Percentiles rank a stretch among this genome's conserved stretches.
phyloP scores from a whole-genome alignment of 2,888 invertebrate species.

The Sialis lutaria region DNA sequence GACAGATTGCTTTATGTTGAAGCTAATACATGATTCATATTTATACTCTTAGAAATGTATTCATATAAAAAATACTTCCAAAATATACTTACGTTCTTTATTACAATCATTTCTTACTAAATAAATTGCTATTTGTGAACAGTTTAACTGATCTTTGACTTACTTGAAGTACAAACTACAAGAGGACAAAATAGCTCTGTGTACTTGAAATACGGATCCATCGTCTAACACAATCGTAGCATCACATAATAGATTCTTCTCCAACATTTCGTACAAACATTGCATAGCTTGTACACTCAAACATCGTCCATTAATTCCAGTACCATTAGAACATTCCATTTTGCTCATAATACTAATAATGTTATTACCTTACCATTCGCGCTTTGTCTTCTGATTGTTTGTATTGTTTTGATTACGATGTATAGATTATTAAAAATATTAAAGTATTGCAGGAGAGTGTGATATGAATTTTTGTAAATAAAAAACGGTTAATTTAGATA shows the following conservation, averaged over 20 bases:
- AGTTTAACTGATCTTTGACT: constrained; percentile 12
- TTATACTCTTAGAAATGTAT: neutral
- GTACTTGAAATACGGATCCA: constrained; percentile 65
- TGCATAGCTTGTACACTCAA: constrained; percentile 75
- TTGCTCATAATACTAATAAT: no score
- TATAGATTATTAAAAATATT: no score
- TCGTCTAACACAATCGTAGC: constrained; percentile 69
- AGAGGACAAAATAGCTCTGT: constrained; percentile 70
- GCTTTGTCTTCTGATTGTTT: no score
- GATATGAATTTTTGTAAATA: no score
- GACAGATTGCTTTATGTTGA: no score
- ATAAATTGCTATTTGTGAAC: neutral
- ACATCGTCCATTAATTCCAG: constrained; percentile 33
- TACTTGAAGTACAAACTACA: constrained; percentile 85
- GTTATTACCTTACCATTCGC: no score
- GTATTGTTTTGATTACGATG: no score
- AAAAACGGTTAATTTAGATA: no score
- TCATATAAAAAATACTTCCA: neutral
- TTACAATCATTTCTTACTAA: no score
- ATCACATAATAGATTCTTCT: constrained; percentile 72
- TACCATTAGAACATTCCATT: no score
- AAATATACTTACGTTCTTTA: neutral
- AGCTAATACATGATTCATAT: neutral
- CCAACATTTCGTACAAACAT: constrained; percentile 65
- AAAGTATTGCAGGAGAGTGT: no score